Evolutionary conservation across 1,140 invertebrate genomes (phyloP), one percentile per base, ranked within the genome.

Genomic region (Heliothis virescens): DNA sequence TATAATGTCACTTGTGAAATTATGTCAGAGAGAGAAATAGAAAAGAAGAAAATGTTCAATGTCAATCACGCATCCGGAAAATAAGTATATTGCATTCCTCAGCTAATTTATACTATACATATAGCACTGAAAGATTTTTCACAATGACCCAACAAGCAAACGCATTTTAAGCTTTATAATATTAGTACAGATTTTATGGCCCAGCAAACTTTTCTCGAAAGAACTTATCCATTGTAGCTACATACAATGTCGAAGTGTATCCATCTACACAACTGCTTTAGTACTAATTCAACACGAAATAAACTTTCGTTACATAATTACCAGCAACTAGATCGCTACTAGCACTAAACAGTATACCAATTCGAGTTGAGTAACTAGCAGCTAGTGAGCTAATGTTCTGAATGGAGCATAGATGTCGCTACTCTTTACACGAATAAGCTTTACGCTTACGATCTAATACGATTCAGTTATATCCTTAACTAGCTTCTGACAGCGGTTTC

Each of bases 351-450:
- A 15, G 26, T 26, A 7, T 47, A 47, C 21, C 34, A 41, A 12
- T 12, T 41, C 29, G 11, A 41, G n/a, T 10, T 18, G 4, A 16
- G 10, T 41, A 21, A 41, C 16, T 10, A 3, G 16, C 16, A 16
- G 9, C 63, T 48, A 48, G 3, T 48, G 16, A n/a, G 16, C 2
- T 48, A 3, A 15, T 60, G 57, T 29, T 21, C 26, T 60, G 16
- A 48, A 48, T 16, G 63, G 13, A 21, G n/a, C 41, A 67, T 48
- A 67, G 63, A 67, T 48, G 63, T 67, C 63, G 63, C 63, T 48
- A 67, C 62, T 2, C 1, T 7, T 55, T 15, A 55, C 16, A 5
- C 3, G 3, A 16, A 47, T 16, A 47, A 7, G 34, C 1, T n/a
- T n/a, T 9, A 41, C 4, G 26, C 15, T 41, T n/a, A 15, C 3